Evolutionary conservation across 2,113 vertebrate species (phyloP), one percentile per base, ranked within the genome.

Genomic region (Burhinus oedicnemus): DNA sequence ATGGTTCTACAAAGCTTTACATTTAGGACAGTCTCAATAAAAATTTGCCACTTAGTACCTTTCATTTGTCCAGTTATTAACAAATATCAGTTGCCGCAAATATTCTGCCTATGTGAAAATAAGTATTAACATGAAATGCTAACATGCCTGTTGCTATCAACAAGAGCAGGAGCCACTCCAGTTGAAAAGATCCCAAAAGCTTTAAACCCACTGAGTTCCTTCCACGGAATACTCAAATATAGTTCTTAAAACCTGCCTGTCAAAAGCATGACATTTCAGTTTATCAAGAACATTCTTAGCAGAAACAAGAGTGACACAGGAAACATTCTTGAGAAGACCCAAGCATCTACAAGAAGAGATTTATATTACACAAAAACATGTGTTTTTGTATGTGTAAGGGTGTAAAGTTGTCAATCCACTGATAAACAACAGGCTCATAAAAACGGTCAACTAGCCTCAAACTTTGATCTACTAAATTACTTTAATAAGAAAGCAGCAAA

Each of bases 11-110:
- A 83, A 65, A 94, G 27, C 23, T 13, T 9, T n/a, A n/a, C 21
- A 65, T 40, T 87, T 69, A 44, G 47, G 76, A 61, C 14, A 61
- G 30, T 15, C 22, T 60, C 44, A 81, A 74, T 34, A 89, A 70
- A 84, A 82, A 54, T 32, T 18, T 81, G 29, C 51, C 71, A 94
- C 15, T 25, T 66, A 16, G 38, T 23, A 86, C 44, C 36, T 89
- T 89, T 61, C 13, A 81, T 69, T 74, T 69, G 15, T 52, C 58
- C 71, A 34, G 18, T 69, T 95, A 78, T 62, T 91, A 93, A 93
- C n/a, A 70, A 57, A 40, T 66, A 78, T 3, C 36, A 57, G 25
- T 51, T 66, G 51, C n/a, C n/a, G 47, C 15, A 47, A 74, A 68
- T 74, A 45, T 45, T 70, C 57, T 83, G 57, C 22, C 66, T 42